Base-by-base conservation (phyloP, 2,113 vertebrate species). In the Seriola dumerili region DNA sequence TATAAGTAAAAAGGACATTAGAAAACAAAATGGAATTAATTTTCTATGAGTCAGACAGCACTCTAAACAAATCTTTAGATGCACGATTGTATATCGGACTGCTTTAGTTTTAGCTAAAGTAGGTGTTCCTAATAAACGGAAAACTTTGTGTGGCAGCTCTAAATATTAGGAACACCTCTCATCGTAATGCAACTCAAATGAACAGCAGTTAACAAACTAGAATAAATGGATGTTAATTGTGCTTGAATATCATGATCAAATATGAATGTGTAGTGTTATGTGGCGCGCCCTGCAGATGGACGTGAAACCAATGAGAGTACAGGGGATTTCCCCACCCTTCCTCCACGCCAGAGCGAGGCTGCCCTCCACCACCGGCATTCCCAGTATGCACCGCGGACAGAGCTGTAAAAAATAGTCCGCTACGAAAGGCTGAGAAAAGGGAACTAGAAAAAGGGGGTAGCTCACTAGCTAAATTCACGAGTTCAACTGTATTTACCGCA, bases 341-440 rank as follows among this genome's bases (percentile, higher is more conserved):
- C 83, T 92, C 87, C 81, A 81, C 92, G 81, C 90, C 83, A 91
- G 77, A 78, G 85, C 65, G 80, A 93, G 92, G 93, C 94, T 91
- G 90, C 80, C 90, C 93, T 92, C 86, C 89, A 91, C 93, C 95
- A 94, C 95, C 95, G 95, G 95, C 95, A 94, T 94, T 96, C 95
- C 95, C 95, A 94, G 92, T 85, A 93, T 95, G 92, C 95, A 95
- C 86, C 90, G 94, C 95, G 95, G 88, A 82, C 88, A 91, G 88
- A 87, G 94, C 93, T 94, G 88, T 93, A 93, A 91, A 95, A 95
- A 94, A 91, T 90, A 92, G 91, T 96, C 95, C 92, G 94, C 91
- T 93, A 95, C 85, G 85, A 77, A 91, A 88, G 76, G 72, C 91
- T 89, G 83, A 82, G 93, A 92, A 94, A 90, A 74, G 66, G 88